These are phyloP conservation scores for Genyomyrus donnyi DNA, from an alignment of 2,113 vertebrate genomes.

Conservation along the genomic window DNA sequence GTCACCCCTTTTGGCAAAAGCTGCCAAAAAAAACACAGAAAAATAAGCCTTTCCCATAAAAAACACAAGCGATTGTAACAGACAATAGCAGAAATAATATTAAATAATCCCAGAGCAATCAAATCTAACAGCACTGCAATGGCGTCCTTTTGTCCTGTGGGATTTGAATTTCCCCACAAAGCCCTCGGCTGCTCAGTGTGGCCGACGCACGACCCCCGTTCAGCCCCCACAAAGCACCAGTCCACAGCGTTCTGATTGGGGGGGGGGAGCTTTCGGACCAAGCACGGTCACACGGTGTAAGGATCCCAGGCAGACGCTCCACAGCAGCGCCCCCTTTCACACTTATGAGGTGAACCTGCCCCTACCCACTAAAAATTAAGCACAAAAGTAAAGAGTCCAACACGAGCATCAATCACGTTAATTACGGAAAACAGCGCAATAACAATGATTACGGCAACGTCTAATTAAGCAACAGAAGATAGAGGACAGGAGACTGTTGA, in stretches of 20 bases:
- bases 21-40: conserved; percentile 48
- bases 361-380: not conserved
- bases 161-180: conserved; percentile 81
- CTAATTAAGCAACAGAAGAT: conserved; percentile 71
- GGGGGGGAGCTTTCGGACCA: conserved; percentile 51
- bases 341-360: not conserved
- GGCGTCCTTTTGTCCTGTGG: conserved; percentile 66
- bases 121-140: conserved; percentile 27
- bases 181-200: conserved; percentile 64
- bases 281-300: conserved; percentile 57
- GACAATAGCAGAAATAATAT: conserved; percentile 20
- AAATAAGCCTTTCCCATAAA: conserved; percentile 57
- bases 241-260: conserved; percentile 58
- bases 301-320: conserved; percentile 51
- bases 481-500: conserved; percentile 73
- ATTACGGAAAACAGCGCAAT: conserved; percentile 66
- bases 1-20: conserved; percentile 57
- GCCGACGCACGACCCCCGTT: conserved; percentile 75
- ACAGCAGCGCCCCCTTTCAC: conserved; percentile 31
- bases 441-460: conserved; percentile 72
- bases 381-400: conserved; percentile 52
- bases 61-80: not conserved
- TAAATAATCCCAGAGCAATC: not conserved
- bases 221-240: conserved; percentile 63
- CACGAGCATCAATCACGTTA: conserved; percentile 63